These are phyloP conservation scores for Mormoops blainvillei DNA, from an alignment of 2,113 vertebrate genomes.

Conservation along the genomic window DNA sequence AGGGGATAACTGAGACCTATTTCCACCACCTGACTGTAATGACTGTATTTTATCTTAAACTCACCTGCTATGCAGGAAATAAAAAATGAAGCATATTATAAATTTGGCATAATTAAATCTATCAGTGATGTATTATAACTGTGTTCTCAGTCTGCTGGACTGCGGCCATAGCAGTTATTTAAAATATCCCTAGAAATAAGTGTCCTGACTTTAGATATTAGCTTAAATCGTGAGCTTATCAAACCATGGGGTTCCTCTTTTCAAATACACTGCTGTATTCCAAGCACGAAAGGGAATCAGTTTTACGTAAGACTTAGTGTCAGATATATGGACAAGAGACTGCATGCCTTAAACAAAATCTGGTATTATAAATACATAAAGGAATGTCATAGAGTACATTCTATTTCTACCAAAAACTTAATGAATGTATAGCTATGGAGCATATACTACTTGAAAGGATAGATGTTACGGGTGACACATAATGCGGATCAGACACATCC, in stretches of 20 bases:
- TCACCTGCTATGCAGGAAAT: neutral
- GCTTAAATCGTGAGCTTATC: neutral
- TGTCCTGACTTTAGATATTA: neutral
- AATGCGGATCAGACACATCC: neutral
- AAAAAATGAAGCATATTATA: neutral
- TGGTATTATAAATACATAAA: neutral
- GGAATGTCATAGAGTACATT: neutral
- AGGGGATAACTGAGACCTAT: neutral
- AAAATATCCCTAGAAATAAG: neutral
- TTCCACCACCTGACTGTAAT: neutral
- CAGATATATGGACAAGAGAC: neutral
- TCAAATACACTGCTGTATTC: neutral
- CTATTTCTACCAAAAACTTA: neutral
- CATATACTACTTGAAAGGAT: neutral
- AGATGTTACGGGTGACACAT: neutral
- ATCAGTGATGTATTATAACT: neutral
- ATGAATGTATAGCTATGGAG: neutral
- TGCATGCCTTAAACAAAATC: neutral
- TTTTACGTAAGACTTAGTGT: neutral
- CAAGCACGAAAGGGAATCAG: neutral
- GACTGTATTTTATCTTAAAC: constrained; percentile 7
- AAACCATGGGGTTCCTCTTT: neutral
- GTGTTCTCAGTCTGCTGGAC: neutral
- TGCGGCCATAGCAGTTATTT: neutral
- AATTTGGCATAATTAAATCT: neutral